Conservation (phyloP, 2,113 vertebrate genomes). For the Xiphophorus maculatus region DNA sequence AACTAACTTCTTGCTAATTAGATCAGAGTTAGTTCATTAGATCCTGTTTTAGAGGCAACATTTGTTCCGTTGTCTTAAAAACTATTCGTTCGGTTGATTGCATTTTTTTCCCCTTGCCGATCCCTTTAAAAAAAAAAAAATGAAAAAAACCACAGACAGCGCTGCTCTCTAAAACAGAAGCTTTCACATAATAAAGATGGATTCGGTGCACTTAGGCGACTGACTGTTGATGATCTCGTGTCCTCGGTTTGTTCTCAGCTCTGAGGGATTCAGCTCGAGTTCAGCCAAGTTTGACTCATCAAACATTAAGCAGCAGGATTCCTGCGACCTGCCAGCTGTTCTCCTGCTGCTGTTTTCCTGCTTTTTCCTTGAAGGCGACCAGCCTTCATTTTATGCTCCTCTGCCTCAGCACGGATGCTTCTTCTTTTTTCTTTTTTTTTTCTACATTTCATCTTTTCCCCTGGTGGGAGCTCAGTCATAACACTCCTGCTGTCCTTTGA, state of each 20-base stretch:
- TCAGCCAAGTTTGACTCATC: conserved; percentile 48
- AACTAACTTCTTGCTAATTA: conserved; percentile 25
- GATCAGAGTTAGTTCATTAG: conserved; percentile 36
- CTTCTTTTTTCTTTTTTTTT: neutral
- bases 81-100: conserved; percentile 25
- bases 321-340: conserved; percentile 37
- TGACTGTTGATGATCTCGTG: conserved; percentile 18
- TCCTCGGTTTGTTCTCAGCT: conserved; percentile 32
- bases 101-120: conserved; percentile 14
- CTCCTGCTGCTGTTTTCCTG: neutral
- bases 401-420: neutral
- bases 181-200: conserved; percentile 12
- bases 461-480: conserved; percentile 18
- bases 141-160: neutral
- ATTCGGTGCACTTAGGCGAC: neutral
- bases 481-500: conserved; percentile 31
- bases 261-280: conserved; percentile 38
- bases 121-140: neutral
- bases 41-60: conserved; percentile 5
- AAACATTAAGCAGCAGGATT: conserved; percentile 43
- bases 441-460: neutral
- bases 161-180: neutral
- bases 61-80: conserved; percentile 33
- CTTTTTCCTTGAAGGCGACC: neutral
- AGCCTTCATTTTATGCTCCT: neutral